Evolutionary conservation across 23 tunicate species (phyloP), one percentile per base, ranked within the genome.

Genomic region (Halocynthia aurantium): DNA sequence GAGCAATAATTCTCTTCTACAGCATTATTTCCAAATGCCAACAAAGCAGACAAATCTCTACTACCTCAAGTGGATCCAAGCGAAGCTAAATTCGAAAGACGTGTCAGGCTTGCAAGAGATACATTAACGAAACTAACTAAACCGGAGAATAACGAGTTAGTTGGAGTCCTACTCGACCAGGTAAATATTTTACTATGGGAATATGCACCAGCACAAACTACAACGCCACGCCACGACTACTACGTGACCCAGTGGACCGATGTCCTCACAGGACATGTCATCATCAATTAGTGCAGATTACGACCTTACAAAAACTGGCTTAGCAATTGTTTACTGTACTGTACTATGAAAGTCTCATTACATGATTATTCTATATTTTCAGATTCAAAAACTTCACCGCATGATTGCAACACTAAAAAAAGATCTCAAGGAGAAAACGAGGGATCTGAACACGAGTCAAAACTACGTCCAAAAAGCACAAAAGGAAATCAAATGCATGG

Each of bases 401-500:
- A 73, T 64, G 73, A 85, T 90, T 31, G 82, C 83, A 7, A 73
- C 90, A 10, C 53, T 90, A 75, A 90, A 90, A 71, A 90, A 90
- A 56, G 97, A 90, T 81, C 74, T 90, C 7, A 77, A 75, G 19
- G 87, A 81, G 70, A 90, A 90, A 61, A 69, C 97, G 6, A 76
- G 97, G 10, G 90, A 85, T 44, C 76, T 90, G 6, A 90, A 90
- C 72, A 56, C 86, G 12, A 90, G 87, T 62, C 97, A 90, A 75
- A 81, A 84, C 10, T 90, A 85, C 66, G 90, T 90, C 17, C 75
- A 81, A 8, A 76, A 84, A 71, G 90, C 90, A 7, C 86, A 90
- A 55, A 90, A 85, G 58, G 97, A 85, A 72, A 90, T 90, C 60
- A 90, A 90, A 77, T 51, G 62, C 7, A 84, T 90, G 90, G 97